Percentiles rank a stretch among this genome's conserved stretches.
phyloP scores from a whole-genome alignment of 2,113 vertebrate species.

The Nesogale talazaci region DNA sequence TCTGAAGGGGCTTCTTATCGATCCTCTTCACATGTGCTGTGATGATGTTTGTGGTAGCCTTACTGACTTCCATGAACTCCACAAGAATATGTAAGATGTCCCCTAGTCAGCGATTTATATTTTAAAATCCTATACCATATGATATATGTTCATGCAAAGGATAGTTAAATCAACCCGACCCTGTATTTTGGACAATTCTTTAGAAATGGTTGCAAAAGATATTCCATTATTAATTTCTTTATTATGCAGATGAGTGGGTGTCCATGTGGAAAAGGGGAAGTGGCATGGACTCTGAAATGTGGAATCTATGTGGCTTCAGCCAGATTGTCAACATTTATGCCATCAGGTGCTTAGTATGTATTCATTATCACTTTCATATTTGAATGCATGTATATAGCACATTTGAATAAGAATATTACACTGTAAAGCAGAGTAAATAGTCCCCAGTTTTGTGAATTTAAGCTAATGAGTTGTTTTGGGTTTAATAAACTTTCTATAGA shows the following conservation, averaged over 20 bases:
- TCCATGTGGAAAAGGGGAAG: not conserved
- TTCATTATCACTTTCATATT: not conserved
- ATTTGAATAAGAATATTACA: not conserved
- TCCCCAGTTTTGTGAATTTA: not conserved
- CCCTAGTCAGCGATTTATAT: not conserved
- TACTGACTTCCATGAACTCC: not conserved
- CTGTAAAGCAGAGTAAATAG: not conserved
- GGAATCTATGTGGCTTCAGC: not conserved
- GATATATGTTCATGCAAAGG: not conserved
- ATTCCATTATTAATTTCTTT: not conserved
- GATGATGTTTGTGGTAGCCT: not conserved
- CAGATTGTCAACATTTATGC: not conserved
- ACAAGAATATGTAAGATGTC: not conserved
- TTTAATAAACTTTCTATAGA: not conserved
- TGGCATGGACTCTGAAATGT: not conserved
- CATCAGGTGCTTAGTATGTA: not conserved
- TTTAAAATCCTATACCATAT: constrained; percentile 1
- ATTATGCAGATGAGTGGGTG: not conserved
- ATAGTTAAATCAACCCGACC: constrained; percentile 9
- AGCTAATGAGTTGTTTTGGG: not conserved
- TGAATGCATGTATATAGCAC: not conserved
- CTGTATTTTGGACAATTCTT: not conserved
- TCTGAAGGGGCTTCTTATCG: not conserved
- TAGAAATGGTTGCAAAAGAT: not conserved
- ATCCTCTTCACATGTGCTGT: not conserved